Percentiles rank a stretch among this genome's conserved stretches.
Conservation (phyloP, 2,797 vertebrate genomes). For the Pempheris klunzingeri region DNA sequence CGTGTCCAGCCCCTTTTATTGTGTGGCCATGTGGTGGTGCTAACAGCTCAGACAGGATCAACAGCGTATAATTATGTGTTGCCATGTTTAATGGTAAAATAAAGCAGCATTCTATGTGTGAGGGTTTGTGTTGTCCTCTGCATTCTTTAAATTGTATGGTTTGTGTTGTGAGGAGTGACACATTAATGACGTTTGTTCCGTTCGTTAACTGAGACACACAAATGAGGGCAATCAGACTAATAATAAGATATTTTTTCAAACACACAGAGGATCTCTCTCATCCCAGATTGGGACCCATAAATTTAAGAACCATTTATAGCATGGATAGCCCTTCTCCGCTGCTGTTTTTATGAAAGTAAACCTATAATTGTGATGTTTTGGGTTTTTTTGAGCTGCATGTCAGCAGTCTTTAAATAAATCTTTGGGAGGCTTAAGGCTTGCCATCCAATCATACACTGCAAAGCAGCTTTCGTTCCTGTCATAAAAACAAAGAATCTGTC, state of each 20-base stretch:
- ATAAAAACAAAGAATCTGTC: neutral
- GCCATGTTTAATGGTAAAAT: neutral
- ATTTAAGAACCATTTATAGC: neutral
- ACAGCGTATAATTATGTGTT: too few species aligned
- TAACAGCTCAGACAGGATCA: conserved; percentile 18
- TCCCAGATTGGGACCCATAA: too few species aligned
- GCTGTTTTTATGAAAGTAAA: neutral
- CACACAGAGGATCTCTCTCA: neutral
- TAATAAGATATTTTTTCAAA: neutral
- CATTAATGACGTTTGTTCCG: neutral
- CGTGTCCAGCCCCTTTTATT: neutral
- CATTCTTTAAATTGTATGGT: neutral
- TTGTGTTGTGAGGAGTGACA: neutral
- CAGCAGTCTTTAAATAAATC: neutral
- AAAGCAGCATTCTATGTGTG: neutral
- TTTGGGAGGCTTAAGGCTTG: neutral
- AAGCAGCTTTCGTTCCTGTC: neutral
- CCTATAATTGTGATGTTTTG: neutral
- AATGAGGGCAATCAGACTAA: neutral
- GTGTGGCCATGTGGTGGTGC: conserved; percentile 41
- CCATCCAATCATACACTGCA: neutral
- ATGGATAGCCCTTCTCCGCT: neutral
- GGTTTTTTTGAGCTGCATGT: too few species aligned
- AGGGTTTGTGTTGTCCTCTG: neutral
- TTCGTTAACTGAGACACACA: neutral